Evolutionary conservation across 2,113 vertebrate genomes (phyloP).

Genomic region (Aspidoscelis tigris): DNA sequence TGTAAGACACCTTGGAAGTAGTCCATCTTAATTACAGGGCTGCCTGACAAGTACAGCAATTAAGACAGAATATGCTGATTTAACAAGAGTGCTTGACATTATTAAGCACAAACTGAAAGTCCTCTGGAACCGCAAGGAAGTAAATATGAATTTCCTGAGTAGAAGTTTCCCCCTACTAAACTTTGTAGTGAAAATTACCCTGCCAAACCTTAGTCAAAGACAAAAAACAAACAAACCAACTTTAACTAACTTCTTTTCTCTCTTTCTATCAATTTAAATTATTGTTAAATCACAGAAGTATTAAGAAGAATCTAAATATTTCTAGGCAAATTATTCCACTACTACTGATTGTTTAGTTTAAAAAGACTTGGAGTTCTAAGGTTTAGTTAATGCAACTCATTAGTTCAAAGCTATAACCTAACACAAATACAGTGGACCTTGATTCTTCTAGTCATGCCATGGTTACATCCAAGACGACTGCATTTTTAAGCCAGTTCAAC

Average conservation of each 20-base stretch:
- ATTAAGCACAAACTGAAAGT: conserved; percentile 7
- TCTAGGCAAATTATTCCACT: too few relatives aligned
- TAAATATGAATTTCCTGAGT: background rate
- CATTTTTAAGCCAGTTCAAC: too few relatives aligned
- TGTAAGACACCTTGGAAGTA: conserved; percentile 3
- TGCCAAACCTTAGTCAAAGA: background rate
- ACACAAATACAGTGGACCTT: too few relatives aligned
- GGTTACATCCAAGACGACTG: too few relatives aligned
- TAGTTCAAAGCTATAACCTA: too few relatives aligned
- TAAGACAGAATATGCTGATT: background rate
- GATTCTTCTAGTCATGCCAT: too few relatives aligned
- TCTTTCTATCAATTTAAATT: background rate
- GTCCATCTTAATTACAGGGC: background rate
- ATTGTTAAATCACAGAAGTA: too few relatives aligned
- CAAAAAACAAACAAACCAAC: too few relatives aligned
- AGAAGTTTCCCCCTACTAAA: background rate
- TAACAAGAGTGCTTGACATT: conserved; percentile 6
- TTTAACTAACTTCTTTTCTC: background rate
- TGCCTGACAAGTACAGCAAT: conserved; percentile 27
- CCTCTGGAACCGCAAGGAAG: background rate
- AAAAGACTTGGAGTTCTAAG: too few relatives aligned
- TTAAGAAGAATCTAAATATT: too few relatives aligned
- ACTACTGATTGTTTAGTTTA: too few relatives aligned
- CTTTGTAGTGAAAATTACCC: background rate
- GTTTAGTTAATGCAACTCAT: too few relatives aligned